These are phyloP conservation scores for Drosophila persimilis DNA, from an alignment of 1,140 invertebrate species.

Conservation along the genomic window DNA sequence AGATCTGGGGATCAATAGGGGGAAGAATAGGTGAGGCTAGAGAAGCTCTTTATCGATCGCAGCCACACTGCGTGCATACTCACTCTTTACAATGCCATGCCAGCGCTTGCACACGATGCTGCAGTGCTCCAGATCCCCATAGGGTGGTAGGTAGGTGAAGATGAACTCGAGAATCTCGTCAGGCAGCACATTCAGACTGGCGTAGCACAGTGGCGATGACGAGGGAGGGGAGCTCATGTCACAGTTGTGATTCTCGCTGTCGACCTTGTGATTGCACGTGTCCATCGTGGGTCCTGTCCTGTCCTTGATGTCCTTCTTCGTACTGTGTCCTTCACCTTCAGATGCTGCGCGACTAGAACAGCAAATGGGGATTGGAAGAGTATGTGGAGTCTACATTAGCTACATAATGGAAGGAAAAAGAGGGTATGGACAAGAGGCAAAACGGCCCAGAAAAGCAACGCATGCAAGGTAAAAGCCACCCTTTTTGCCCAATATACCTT, in stretches of 20 bases:
- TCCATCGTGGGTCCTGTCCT: constrained; percentile 46
- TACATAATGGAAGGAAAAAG: too few species aligned
- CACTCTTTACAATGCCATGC: constrained; percentile 92
- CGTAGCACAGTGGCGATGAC: constrained; percentile 15
- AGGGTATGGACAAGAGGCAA: too few species aligned
- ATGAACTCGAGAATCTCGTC: constrained; percentile 97
- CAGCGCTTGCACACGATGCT: constrained; percentile 93
- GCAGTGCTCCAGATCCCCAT: constrained; percentile 93
- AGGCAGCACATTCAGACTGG: constrained; percentile 86
- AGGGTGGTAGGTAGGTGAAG: constrained; percentile 93
- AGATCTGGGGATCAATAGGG: constrained; percentile 54
- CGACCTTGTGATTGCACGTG: constrained; percentile 56
- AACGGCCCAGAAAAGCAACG: too few species aligned
- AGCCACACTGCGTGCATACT: constrained; percentile 59
- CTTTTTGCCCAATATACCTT: too few species aligned
- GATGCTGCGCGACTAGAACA: constrained; percentile 26
- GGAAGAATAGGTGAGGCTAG: not conserved
- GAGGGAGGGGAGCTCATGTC: constrained; percentile 11
- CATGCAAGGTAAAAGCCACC: too few species aligned
- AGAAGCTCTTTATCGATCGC: not conserved
- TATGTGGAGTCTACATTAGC: too few species aligned
- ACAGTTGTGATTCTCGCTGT: constrained; percentile 46
- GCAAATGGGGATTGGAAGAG: constrained; percentile 10
- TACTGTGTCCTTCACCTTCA: constrained; percentile 24
- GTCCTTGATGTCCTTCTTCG: constrained; percentile 20